A percentile compares a stretch with the other conserved stretches of the same genome.
phyloP scores from a whole-genome alignment of 2,113 vertebrate species.

The Anthoscopus minutus region DNA sequence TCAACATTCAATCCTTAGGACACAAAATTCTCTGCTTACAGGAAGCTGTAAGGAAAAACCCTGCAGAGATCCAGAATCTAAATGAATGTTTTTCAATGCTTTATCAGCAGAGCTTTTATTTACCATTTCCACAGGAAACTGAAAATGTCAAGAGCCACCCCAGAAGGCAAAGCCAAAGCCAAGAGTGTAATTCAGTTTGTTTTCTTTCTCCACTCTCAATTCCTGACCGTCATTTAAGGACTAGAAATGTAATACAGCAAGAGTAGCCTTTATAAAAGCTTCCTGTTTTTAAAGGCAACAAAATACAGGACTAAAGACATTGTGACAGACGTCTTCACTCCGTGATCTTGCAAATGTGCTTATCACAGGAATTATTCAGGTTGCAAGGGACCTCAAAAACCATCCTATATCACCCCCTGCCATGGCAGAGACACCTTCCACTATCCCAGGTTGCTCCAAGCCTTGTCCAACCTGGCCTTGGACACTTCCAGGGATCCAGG shows the following conservation, averaged over 20 bases:
- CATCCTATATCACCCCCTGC: background rate
- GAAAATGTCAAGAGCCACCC: background rate
- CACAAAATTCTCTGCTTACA: background rate
- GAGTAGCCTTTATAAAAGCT: background rate
- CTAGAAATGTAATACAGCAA: background rate
- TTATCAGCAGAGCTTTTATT: background rate
- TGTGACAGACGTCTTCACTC: background rate
- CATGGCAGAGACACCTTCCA: background rate
- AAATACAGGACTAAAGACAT: background rate
- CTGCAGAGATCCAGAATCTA: background rate
- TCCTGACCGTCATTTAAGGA: background rate
- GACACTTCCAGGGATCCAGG: background rate
- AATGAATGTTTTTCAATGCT: background rate
- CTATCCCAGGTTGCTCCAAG: background rate
- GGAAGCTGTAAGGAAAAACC: background rate
- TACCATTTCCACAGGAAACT: background rate
- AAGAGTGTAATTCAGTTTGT: background rate
- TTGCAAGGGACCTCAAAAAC: background rate
- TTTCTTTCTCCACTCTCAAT: background rate
- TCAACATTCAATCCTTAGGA: background rate
- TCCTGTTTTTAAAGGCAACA: background rate
- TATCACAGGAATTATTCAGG: background rate
- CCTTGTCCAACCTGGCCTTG: rapidly evolving
- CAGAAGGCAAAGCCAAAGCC: background rate
- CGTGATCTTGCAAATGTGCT: background rate